Base-by-base conservation (phyloP, 2,113 vertebrate genomes). In the Opisthocomus hoazin region DNA sequence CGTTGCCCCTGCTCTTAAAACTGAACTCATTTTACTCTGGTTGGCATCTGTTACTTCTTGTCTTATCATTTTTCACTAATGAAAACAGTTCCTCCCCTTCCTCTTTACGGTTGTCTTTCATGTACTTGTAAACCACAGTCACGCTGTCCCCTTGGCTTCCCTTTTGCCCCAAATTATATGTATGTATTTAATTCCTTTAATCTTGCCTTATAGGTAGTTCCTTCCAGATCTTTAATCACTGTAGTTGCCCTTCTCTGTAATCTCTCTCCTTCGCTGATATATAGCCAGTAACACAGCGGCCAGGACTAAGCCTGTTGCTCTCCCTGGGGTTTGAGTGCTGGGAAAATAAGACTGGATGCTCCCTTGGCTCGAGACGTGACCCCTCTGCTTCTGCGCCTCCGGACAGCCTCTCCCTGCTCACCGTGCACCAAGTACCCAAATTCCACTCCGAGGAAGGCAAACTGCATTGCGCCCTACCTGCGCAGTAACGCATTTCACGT, bases 161-260 rank as follows among this genome's bases (percentile, higher is more conserved):
- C 69, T 84, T 90, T 81, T 85, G 46, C 80, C 83, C 32, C 70
- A 91, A 80, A 95, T 92, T 84, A 64, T n/a, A 36, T 30, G 71
- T 50, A 84, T 58, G 89, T 53, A 45, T 96, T 95, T 88, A 86
- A 95, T 90, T 87, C 90, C 82, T 96, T 97, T 93, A 57, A 86
- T 94, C 92, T 95, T 92, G 95, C 91, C 90, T 92, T 73, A 87
- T 23, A 93, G 89, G 74, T 56, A 58, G 75, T 56, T 77, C 76
- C 77, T 96, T 76, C 77, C 87, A 94, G 94, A 96, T 51, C 90
- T 73, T 69, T 95, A 78, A 96, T 96, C 92, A 90, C 88, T 77
- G 54, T 32, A 86, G 87, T 39, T 90, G 91, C 53, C 75, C 75
- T 78, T 81, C 75, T 93, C 90, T 78, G 21, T 54, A 90, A 76